A percentile compares a stretch with the other conserved stretches of the same genome.
Conservation (phyloP, 2,888 invertebrate species). For the Eilema griseolum region DNA sequence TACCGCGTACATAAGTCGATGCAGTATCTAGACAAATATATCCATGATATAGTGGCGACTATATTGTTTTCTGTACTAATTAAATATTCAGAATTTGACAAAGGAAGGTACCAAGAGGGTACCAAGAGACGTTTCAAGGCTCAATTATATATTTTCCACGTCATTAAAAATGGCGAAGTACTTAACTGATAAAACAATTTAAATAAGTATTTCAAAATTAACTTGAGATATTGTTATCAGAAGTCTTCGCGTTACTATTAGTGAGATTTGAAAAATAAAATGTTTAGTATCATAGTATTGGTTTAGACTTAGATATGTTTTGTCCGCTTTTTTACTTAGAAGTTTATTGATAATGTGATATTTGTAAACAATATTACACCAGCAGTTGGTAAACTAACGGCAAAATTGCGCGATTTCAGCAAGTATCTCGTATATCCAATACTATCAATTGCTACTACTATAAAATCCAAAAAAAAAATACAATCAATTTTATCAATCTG, state of each 20-base stretch:
- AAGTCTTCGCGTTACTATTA: slow-evolving; percentile 54
- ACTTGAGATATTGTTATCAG: slow-evolving; percentile 31
- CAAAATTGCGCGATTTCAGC: neutral
- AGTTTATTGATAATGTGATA: neutral
- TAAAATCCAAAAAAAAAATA: neutral
- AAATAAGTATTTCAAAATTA: slow-evolving; percentile 25
- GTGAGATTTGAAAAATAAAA: slow-evolving; percentile 56
- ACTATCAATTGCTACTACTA: neutral
- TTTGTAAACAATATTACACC: neutral
- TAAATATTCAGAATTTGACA: neutral
- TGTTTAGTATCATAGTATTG: slow-evolving; percentile 39
- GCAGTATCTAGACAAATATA: neutral
- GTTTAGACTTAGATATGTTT: neutral
- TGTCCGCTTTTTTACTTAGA: slow-evolving; percentile 2
- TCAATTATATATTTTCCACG: slow-evolving; percentile 39
- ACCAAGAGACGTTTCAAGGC: slow-evolving; percentile 26
- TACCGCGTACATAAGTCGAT: neutral
- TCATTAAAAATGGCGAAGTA: slow-evolving; percentile 44
- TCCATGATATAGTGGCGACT: neutral
- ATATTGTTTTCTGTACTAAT: neutral
- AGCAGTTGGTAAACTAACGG: neutral
- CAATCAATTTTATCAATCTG: neutral
- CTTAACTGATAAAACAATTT: slow-evolving; percentile 14
- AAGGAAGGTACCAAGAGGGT: neutral
- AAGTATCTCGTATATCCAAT: neutral